These are phyloP conservation scores for Tragopan temminckii DNA, from an alignment of 2,797 vertebrate genomes.

Conservation along the genomic window DNA sequence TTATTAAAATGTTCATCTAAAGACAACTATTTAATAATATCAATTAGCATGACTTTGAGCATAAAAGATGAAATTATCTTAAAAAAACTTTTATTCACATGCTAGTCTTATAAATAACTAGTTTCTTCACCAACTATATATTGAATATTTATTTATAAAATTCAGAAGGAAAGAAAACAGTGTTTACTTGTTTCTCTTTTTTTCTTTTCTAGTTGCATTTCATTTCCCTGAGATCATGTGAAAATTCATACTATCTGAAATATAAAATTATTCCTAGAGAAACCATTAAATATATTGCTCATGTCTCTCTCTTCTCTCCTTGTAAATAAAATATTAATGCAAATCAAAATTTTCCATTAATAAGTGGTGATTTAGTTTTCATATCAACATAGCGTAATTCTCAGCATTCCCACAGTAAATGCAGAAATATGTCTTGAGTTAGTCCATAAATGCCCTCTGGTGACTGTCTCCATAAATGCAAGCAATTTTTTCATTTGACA, in stretches of 20 bases:
- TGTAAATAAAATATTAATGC: conserved; percentile 20
- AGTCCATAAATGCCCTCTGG: conserved; percentile 87
- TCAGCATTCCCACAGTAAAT: conserved; percentile 54
- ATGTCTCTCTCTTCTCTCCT: background rate
- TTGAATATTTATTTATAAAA: background rate
- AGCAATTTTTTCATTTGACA: conserved; percentile 37
- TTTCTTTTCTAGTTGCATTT: background rate
- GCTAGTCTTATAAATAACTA: conserved; percentile 16
- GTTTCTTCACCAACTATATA: background rate
- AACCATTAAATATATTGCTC: conserved; percentile 3
- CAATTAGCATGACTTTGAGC: conserved; percentile 52
- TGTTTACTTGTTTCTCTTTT: background rate
- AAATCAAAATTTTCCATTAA: conserved; percentile 11
- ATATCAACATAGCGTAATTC: conserved; percentile 33
- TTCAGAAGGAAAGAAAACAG: background rate
- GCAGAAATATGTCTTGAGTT: conserved; percentile 73
- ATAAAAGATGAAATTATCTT: conserved; percentile 52
- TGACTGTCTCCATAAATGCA: conserved; percentile 83
- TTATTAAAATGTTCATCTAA: conserved; percentile 51
- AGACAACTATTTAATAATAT: conserved; percentile 65
- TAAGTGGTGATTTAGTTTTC: conserved; percentile 51
- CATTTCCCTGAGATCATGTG: background rate
- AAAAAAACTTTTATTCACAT: conserved; percentile 17
- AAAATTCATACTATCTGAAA: background rate
- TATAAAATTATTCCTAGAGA: background rate